A percentile compares a stretch with the other conserved stretches of the same genome.
phyloP scores from a whole-genome alignment of 2,113 vertebrate species.

The Neolamprologus cancellatus region DNA sequence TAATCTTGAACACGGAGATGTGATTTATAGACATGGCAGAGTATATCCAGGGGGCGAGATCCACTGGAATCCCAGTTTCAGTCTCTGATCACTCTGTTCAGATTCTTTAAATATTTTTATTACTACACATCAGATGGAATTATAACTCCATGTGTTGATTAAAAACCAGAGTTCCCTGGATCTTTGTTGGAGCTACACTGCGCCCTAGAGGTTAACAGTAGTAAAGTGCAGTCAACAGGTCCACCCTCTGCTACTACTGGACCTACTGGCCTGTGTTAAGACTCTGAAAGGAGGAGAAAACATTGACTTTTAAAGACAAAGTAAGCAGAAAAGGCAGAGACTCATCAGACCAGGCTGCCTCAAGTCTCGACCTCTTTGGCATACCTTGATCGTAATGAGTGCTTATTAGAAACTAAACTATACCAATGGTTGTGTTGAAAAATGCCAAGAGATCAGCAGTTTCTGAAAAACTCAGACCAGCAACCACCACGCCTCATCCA shows the following conservation, averaged over 20 bases:
- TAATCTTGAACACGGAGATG: neutral
- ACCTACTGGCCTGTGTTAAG: neutral
- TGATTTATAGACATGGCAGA: neutral
- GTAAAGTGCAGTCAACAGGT: neutral
- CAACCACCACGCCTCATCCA: neutral
- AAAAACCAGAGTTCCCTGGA: neutral
- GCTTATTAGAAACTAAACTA: neutral
- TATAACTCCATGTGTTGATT: neutral
- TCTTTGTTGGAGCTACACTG: neutral
- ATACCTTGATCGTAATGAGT: accelerated
- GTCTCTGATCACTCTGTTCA: neutral
- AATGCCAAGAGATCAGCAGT: neutral
- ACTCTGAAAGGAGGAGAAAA: neutral
- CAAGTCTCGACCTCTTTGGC: neutral
- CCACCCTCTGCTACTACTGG: neutral
- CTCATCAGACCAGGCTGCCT: neutral
- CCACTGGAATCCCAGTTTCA: neutral
- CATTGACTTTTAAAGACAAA: neutral
- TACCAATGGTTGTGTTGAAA: neutral
- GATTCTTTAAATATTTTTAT: neutral
- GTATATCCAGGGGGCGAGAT: neutral
- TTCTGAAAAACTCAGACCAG: neutral
- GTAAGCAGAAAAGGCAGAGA: neutral
- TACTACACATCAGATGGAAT: neutral
- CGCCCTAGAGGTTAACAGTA: neutral